Conservation (phyloP, 2,797 vertebrate species). For the Diplodus puntazzo region DNA sequence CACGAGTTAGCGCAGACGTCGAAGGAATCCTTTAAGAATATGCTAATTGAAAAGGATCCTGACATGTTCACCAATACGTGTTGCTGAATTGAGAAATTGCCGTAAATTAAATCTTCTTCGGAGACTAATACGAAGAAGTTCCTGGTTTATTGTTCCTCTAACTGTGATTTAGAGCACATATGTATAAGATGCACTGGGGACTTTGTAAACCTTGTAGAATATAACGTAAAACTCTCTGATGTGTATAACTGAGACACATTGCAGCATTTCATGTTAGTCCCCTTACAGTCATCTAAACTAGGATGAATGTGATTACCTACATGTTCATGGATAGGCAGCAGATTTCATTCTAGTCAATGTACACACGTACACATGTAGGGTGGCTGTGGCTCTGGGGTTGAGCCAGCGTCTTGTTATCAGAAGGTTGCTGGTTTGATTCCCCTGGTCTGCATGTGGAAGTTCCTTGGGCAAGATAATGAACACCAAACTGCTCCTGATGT, state of each 20-base stretch:
- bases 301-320: conserved; percentile 51
- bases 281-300: conserved; percentile 43
- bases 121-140: conserved; percentile 1
- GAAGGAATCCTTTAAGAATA: not conserved
- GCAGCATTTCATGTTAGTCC: conserved; percentile 31
- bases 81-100: not conserved
- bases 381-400: no score
- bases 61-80: not conserved
- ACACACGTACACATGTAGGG: not conserved
- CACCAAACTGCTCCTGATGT: no score
- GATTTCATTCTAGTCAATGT: conserved; percentile 15
- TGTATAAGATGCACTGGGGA: conserved; percentile 7
- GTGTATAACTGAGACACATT: conserved; percentile 29
- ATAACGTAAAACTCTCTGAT: conserved; percentile 38
- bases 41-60: not conserved
- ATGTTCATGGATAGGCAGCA: conserved; percentile 24
- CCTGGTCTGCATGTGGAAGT: no score
- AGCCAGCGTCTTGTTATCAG: no score
- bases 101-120: not conserved
- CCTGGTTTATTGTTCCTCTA: not conserved
- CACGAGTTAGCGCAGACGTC: not conserved
- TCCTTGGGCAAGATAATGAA: no score
- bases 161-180: conserved; percentile 14
- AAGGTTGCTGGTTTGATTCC: no score
- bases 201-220: conserved; percentile 34